Evolutionary conservation across 2,113 vertebrate species (phyloP).

Genomic region (Mixornis gularis): DNA sequence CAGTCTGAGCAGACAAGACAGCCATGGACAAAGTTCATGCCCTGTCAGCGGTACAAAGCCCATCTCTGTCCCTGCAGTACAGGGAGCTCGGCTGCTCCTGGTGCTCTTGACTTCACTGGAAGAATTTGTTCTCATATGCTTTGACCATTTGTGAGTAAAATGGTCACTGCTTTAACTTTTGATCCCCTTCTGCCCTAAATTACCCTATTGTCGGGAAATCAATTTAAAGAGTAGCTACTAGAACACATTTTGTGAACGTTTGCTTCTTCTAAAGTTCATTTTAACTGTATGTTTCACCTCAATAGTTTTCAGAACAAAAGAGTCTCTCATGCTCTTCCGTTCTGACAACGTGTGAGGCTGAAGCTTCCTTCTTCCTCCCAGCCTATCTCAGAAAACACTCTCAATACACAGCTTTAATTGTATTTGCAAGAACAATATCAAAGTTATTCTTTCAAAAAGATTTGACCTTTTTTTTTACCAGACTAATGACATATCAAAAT

Average conservation of each 20-base stretch:
- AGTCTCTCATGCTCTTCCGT: not conserved
- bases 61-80: not conserved
- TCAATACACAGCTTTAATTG: not conserved
- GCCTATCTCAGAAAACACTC: not conserved
- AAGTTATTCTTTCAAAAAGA: not conserved
- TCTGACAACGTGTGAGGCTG: not conserved
- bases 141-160: not conserved
- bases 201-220: not conserved
- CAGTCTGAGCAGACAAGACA: not conserved
- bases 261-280: not conserved
- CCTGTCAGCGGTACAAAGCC: accelerated
- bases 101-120: not conserved
- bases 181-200: not conserved
- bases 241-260: not conserved
- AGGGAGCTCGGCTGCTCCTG: not conserved
- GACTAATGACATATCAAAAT: not conserved
- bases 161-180: not conserved
- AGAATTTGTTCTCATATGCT: not conserved
- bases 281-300: not conserved
- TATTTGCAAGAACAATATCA: not conserved
- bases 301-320: not conserved
- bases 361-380: not conserved
- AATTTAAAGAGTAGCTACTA: not conserved
- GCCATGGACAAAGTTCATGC: accelerated
- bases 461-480: not conserved